Percentiles rank a stretch among this genome's conserved stretches.
Evolutionary conservation across 2,888 invertebrate genomes (phyloP).

Genomic region (Baronia brevicornis): DNA sequence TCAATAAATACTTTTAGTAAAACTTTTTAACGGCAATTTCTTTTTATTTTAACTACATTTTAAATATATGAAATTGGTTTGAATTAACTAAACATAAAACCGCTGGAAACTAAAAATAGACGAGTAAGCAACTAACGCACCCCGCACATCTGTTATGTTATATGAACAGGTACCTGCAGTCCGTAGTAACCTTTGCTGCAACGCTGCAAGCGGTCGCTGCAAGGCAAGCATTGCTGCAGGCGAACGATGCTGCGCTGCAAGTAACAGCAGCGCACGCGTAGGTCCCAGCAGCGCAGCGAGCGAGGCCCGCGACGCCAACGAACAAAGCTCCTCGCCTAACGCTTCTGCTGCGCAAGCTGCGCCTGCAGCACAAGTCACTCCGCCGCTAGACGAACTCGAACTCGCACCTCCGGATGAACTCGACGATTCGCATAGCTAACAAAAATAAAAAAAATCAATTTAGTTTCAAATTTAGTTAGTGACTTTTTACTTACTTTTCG

Average conservation of each 20-base stretch:
- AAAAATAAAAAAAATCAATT: neutral
- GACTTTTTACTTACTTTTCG: too few species aligned
- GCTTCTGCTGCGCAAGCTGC: constrained; percentile 29
- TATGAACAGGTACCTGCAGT: too few species aligned
- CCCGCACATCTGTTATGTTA: too few species aligned
- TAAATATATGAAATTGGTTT: too few species aligned
- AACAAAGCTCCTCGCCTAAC: constrained; percentile 42
- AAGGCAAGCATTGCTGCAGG: constrained; percentile 33
- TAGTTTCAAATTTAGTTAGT: neutral
- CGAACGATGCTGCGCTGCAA: constrained; percentile 25
- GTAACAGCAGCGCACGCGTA: constrained; percentile 37
- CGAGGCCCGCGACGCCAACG: constrained; percentile 26
- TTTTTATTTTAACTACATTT: too few species aligned
- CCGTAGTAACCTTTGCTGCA: neutral
- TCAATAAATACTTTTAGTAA: too few species aligned
- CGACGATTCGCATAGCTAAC: constrained; percentile 7
- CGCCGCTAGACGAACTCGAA: constrained; percentile 18
- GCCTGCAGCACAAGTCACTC: constrained; percentile 18
- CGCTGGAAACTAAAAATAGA: too few species aligned
- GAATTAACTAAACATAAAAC: too few species aligned
- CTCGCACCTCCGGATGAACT: constrained; percentile 2
- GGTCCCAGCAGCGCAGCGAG: constrained; percentile 37
- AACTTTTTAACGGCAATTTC: too few species aligned
- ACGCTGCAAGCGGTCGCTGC: constrained; percentile 22
- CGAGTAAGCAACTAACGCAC: too few species aligned